A percentile compares a stretch with the other conserved stretches of the same genome.
Conservation (phyloP, 2,888 invertebrate genomes). For the Xestia ashworthii region DNA sequence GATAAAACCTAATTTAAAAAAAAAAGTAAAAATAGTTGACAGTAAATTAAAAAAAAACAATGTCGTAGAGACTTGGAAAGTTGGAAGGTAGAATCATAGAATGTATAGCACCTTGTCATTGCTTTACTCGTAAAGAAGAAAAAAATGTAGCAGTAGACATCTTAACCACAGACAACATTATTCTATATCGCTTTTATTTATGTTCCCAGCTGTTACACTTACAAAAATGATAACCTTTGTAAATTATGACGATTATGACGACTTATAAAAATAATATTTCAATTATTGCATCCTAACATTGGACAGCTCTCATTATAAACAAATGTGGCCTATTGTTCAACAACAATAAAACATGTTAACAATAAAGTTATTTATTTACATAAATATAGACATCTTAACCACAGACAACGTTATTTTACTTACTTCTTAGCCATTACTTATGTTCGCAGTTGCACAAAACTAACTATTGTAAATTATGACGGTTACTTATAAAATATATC, state of each 20-base stretch:
- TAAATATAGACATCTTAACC: constrained; percentile 18
- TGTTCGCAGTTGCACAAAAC: constrained; percentile 25
- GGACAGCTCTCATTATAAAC: constrained; percentile 37
- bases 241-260: not conserved
- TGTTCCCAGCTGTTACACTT: constrained; percentile 21
- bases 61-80: not conserved
- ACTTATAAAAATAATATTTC: constrained; percentile 39
- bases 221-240: constrained; percentile 36
- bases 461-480: constrained; percentile 42
- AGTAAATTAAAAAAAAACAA: not conserved
- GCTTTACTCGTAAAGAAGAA: constrained; percentile 11
- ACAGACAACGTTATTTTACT: constrained; percentile 49
- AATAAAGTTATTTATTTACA: constrained; percentile 54
- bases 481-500: constrained; percentile 28
- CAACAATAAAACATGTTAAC: constrained; percentile 44
- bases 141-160: constrained; percentile 10
- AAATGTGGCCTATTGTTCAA: constrained; percentile 54
- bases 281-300: constrained; percentile 40
- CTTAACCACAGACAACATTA: constrained; percentile 46
- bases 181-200: constrained; percentile 39
- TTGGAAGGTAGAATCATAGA: not conserved
- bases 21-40: not conserved
- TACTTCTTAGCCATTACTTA: constrained; percentile 39
- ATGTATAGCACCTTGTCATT: constrained; percentile 16
- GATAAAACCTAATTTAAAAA: not conserved